Percentiles rank a stretch among this genome's conserved stretches.
Conservation (phyloP, 2,888 invertebrate genomes). For the Brachylomia viminalis region DNA sequence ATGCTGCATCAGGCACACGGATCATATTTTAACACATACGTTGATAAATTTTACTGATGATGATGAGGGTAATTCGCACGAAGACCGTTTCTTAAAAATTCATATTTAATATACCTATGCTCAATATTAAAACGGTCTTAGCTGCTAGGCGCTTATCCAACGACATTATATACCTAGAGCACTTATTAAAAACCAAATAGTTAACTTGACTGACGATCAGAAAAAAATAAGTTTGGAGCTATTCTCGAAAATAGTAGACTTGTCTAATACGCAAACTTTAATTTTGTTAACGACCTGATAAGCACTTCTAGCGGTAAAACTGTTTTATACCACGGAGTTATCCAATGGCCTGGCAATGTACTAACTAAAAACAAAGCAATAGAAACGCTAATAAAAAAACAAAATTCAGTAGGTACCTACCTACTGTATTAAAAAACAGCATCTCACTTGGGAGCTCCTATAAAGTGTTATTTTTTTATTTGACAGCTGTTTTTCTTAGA, state of each 20-base stretch:
- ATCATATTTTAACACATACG: background rate
- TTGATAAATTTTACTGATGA: background rate
- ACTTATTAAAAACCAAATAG: too few species aligned
- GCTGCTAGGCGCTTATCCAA: background rate
- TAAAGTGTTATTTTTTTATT: slow-evolving; percentile 1
- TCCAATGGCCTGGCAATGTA: background rate
- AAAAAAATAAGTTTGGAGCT: background rate
- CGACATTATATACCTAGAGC: too few species aligned
- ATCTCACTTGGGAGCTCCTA: background rate
- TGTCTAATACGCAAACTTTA: background rate
- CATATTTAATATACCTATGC: too few species aligned
- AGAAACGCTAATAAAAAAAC: background rate
- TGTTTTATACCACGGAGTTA: background rate
- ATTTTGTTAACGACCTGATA: too few species aligned
- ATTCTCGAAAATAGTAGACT: background rate
- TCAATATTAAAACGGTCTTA: background rate
- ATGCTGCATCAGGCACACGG: background rate
- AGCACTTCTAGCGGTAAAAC: background rate
- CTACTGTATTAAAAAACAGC: background rate
- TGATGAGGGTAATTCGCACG: background rate
- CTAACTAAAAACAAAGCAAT: background rate
- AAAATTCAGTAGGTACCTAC: background rate
- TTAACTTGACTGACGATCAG: too few species aligned
- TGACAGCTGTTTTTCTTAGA: background rate
- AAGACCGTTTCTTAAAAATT: background rate